These are phyloP conservation scores for Marmota monax DNA, from an alignment of 2,113 vertebrate species.

Conservation along the genomic window DNA sequence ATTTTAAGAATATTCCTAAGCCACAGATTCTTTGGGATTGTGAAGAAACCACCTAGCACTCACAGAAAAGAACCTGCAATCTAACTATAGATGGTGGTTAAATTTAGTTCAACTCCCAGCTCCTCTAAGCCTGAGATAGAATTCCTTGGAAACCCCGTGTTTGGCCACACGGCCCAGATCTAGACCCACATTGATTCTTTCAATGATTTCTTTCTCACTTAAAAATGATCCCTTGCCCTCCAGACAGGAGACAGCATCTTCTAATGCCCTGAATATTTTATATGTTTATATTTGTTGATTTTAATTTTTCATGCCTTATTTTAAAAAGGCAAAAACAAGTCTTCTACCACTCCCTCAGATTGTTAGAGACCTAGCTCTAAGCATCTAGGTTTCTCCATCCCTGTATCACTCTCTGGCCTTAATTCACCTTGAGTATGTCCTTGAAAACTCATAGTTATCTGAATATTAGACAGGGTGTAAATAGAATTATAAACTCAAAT, in stretches of 20 bases:
- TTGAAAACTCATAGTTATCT: background rate
- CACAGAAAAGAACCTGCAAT: background rate
- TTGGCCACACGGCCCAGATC: background rate
- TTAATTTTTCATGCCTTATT: conserved; percentile 38
- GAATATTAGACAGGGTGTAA: background rate
- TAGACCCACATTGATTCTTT: conserved; percentile 1
- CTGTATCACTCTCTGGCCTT: background rate
- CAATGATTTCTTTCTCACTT: background rate
- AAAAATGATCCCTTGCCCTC: conserved; percentile 32
- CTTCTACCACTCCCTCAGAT: background rate
- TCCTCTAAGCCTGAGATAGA: background rate
- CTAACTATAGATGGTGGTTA: background rate
- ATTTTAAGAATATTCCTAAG: background rate
- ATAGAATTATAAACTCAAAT: background rate
- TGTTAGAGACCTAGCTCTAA: background rate
- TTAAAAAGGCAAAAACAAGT: background rate
- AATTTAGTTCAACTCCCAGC: background rate
- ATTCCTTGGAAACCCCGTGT: background rate
- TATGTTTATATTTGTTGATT: conserved; percentile 25
- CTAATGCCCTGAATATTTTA: conserved; percentile 28
- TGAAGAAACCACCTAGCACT: background rate
- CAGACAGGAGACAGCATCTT: background rate
- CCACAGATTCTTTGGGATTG: background rate
- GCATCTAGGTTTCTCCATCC: background rate
- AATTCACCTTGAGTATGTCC: background rate